phyloP scores from a whole-genome alignment of 1,140 invertebrate species.

The Leptinotarsa defecta region DNA sequence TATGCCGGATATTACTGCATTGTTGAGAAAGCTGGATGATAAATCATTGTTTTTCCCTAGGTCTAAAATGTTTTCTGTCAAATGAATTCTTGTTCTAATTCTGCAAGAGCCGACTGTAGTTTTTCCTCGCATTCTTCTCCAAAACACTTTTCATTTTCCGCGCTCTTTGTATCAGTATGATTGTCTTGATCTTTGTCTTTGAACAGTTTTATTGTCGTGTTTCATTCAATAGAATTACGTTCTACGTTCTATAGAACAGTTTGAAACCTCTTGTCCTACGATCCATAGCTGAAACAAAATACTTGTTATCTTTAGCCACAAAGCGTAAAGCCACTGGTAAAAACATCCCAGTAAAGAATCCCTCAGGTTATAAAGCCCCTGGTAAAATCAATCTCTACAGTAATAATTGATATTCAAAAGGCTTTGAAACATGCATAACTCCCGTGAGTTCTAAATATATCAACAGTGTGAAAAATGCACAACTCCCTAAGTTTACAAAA shows the following conservation, averaged over 20 bases:
- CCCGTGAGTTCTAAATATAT: background rate
- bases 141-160: no score
- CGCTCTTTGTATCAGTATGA: conserved; percentile 7
- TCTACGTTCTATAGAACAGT: no score
- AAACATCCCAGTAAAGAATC: background rate
- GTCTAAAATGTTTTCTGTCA: conserved; percentile 6
- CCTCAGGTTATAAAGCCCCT: no score
- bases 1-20: conserved; percentile 9
- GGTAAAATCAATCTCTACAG: no score
- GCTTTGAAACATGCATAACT: conserved; percentile 9
- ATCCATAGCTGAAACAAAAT: no score
- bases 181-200: background rate
- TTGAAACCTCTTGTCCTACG: background rate
- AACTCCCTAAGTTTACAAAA: background rate
- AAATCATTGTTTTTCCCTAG: background rate
- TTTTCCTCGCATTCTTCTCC: background rate
- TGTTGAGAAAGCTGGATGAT: background rate
- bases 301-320: background rate
- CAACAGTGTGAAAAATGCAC: background rate
- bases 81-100: background rate
- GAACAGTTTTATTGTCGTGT: conserved; percentile 7
- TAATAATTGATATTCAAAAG: background rate
- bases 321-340: background rate
- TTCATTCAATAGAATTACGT: background rate
- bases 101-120: conserved; percentile 1